Percentiles rank a stretch among this genome's conserved stretches.
Conservation (phyloP, 2,113 vertebrate genomes). For the Pituophis catenifer region DNA sequence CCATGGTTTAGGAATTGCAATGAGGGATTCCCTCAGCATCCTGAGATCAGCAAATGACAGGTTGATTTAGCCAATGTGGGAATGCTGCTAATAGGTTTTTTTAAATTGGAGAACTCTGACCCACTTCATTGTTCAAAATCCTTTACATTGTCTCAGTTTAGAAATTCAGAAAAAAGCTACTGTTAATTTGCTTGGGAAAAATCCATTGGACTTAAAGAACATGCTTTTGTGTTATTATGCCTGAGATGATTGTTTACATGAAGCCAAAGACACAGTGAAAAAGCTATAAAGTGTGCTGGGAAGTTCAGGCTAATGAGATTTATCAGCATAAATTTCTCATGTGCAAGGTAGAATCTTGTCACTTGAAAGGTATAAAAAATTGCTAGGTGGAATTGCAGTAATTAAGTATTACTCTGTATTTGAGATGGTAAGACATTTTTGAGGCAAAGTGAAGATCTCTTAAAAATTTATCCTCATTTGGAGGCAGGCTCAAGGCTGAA, state of each 20-base stretch:
- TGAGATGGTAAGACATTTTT: neutral
- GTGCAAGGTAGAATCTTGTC: neutral
- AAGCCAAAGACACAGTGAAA: too few species aligned
- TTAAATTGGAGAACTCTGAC: neutral
- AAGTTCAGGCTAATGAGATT: neutral
- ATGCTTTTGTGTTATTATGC: neutral
- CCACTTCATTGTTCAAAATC: neutral
- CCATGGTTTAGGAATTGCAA: neutral
- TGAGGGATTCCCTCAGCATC: neutral
- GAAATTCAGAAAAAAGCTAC: neutral
- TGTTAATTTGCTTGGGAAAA: neutral
- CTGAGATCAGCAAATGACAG: neutral
- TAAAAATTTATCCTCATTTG: neutral
- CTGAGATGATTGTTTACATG: neutral
- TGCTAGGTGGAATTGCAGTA: neutral
- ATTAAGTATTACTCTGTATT: neutral
- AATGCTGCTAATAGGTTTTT: neutral
- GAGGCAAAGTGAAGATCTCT: neutral
- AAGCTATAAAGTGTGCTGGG: neutral
- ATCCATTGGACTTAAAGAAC: neutral
- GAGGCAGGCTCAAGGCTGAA: neutral
- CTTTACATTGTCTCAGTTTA: neutral
- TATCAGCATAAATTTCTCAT: neutral
- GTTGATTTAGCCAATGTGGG: neutral
- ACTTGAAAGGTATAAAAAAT: neutral